Conservation (phyloP, 2,797 vertebrate genomes). For the Enteromius paludinosus region DNA sequence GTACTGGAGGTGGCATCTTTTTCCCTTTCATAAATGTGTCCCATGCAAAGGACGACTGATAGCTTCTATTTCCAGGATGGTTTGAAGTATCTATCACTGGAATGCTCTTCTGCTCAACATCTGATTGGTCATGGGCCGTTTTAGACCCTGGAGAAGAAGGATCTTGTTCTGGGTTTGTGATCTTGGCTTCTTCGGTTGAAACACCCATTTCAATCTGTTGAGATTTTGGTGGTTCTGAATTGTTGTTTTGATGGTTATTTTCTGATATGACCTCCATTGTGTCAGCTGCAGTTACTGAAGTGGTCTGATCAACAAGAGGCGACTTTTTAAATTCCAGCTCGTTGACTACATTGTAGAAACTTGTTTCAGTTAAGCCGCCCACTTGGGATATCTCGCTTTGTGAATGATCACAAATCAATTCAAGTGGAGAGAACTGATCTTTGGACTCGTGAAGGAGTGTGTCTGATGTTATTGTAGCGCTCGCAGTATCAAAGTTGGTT, state of each 20-base stretch:
- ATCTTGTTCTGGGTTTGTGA: slow-evolving; percentile 2
- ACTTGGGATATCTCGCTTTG: slow-evolving; percentile 8
- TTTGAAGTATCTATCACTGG: slow-evolving; percentile 62
- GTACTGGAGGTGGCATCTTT: slow-evolving; percentile 65
- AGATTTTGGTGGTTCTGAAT: not conserved
- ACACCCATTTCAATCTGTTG: slow-evolving; percentile 17
- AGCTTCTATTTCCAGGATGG: slow-evolving; percentile 69
- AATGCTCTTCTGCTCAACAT: slow-evolving; percentile 19
- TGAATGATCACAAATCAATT: not conserved
- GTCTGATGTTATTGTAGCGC: not conserved
- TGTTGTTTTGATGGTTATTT: slow-evolving; percentile 38
- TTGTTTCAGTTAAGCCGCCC: not conserved
- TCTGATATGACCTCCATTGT: slow-evolving; percentile 11
- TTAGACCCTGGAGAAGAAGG: not conserved
- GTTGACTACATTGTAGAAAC: not conserved
- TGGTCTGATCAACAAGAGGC: slow-evolving; percentile 9
- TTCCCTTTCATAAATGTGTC: slow-evolving; percentile 68
- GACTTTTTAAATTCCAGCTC: slow-evolving; percentile 13
- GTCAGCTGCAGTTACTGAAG: not conserved
- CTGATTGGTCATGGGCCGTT: not conserved
- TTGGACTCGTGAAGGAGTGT: not conserved
- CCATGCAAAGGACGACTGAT: slow-evolving; percentile 77
- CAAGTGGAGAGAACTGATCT: slow-evolving; percentile 3
- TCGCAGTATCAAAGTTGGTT: not conserved
- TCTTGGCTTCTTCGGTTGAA: slow-evolving; percentile 9